Evolutionary conservation across 2,888 invertebrate genomes (phyloP).

Genomic region (Microctonus hyperodae): DNA sequence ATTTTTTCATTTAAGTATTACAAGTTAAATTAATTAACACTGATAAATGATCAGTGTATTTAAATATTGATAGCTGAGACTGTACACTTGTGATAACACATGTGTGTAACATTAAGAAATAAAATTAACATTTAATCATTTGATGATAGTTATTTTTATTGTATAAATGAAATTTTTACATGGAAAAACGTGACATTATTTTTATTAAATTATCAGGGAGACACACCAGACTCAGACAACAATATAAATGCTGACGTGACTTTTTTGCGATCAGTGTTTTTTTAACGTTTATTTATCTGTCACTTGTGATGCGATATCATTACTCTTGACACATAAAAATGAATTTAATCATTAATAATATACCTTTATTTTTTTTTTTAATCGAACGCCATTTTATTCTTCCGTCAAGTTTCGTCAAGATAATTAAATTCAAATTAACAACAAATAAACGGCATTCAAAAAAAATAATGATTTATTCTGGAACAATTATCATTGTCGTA

Average conservation of each 20-base stretch:
- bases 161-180: not conserved
- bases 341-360: not conserved
- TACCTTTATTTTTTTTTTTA: not conserved
- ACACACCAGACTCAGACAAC: not conserved
- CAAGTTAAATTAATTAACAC: too few relatives aligned
- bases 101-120: not conserved
- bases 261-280: not conserved
- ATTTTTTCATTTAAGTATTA: too few relatives aligned
- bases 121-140: not conserved
- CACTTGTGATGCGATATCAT: not conserved
- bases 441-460: too few relatives aligned
- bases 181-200: not conserved
- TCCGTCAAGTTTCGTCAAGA: not conserved
- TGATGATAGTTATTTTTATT: not conserved
- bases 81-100: conserved; percentile 8
- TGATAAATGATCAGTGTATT: not conserved
- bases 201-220: not conserved
- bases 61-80: not conserved
- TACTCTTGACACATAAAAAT: not conserved
- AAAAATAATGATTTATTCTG: too few relatives aligned
- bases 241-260: not conserved
- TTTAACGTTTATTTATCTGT: not conserved
- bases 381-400: not conserved
- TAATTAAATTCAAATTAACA: too few relatives aligned
- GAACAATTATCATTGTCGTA: too few relatives aligned